phyloP scores from a whole-genome alignment of 2,113 vertebrate species.

The Salvelinus alpinus region DNA sequence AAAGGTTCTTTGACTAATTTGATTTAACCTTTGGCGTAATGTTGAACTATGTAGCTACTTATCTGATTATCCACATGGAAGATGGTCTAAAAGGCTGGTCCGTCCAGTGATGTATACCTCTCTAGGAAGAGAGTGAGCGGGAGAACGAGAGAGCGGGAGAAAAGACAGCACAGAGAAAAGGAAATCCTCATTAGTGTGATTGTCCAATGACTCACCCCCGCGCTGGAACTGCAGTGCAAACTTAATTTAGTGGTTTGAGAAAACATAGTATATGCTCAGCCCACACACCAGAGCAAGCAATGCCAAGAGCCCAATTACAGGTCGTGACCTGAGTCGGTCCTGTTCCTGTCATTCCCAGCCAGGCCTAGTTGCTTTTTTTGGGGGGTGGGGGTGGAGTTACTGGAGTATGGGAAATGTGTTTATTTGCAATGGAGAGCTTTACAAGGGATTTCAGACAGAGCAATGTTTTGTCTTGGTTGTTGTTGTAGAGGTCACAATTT shows the following conservation, averaged over 20 bases:
- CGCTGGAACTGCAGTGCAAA: conserved; percentile 49
- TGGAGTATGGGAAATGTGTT: neutral
- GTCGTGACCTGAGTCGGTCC: conserved; percentile 23
- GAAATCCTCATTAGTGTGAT: conserved; percentile 62
- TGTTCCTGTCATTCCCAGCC: conserved; percentile 19
- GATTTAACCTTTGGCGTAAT: neutral
- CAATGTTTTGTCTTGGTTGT: neutral
- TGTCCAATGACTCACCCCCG: conserved; percentile 54
- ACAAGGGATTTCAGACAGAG: neutral
- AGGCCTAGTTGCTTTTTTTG: conserved; percentile 49
- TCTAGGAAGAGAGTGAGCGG: neutral
- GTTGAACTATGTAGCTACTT: neutral
- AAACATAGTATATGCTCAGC: conserved; percentile 44
- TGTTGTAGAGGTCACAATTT: neutral
- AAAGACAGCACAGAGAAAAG: conserved; percentile 23
- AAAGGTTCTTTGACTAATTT: neutral
- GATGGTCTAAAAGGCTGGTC: neutral
- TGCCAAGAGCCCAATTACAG: conserved; percentile 58
- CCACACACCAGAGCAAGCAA: conserved; percentile 51
- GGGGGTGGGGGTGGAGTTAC: neutral
- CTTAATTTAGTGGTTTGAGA: conserved; percentile 48
- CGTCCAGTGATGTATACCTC: neutral
- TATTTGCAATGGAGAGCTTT: conserved; percentile 13
- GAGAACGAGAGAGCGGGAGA: neutral
- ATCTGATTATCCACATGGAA: neutral